phyloP scores from a whole-genome alignment of 2,797 vertebrate genomes.

The Linurgus olivaceus region DNA sequence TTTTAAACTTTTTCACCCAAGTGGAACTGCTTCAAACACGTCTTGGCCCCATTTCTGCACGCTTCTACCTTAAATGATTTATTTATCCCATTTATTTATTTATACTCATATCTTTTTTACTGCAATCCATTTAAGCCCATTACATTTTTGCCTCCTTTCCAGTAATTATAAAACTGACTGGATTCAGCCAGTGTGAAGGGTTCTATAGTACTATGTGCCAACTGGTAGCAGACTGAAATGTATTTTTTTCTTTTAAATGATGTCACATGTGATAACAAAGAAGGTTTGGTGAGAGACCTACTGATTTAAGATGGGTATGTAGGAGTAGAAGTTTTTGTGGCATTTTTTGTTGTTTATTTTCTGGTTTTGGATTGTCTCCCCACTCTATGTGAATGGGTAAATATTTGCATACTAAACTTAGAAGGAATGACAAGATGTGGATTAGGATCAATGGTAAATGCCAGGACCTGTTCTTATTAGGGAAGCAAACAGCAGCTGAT shows the following conservation, averaged over 20 bases:
- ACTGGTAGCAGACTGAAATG: not conserved
- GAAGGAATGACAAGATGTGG: not conserved
- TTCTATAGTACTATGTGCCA: not conserved
- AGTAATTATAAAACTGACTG: not conserved
- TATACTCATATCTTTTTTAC: not conserved
- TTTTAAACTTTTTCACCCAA: not conserved
- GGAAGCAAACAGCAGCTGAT: not conserved
- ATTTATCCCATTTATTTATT: not conserved
- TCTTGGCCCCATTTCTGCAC: not conserved
- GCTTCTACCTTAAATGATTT: not conserved
- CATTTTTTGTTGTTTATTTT: not conserved
- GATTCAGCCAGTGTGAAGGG: not conserved
- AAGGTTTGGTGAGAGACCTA: not conserved
- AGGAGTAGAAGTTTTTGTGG: not conserved
- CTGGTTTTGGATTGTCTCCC: not conserved
- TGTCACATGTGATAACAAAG: accelerated
- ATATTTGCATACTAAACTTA: not conserved
- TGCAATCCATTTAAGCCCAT: not conserved
- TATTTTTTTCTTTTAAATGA: not conserved
- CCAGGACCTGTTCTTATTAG: not conserved
- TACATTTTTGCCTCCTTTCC: not conserved
- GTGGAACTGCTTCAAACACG: not conserved
- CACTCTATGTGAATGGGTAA: not conserved
- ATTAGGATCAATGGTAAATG: not conserved
- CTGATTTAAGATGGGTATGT: not conserved